Conservation (phyloP, 2,113 vertebrate genomes). For the Platichthys stellatus region DNA sequence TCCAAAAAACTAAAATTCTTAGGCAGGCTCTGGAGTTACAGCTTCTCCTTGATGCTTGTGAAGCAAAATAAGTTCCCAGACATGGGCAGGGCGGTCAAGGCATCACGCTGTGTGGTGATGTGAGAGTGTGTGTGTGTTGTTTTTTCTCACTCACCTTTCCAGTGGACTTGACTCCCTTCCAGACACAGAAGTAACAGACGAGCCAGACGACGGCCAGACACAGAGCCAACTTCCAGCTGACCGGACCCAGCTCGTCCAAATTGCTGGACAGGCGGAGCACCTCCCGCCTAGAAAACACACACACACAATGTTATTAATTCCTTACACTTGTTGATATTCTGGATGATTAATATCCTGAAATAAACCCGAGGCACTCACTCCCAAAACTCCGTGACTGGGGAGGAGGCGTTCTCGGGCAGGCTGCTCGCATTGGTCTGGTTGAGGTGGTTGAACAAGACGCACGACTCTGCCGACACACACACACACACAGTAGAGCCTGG, state of each 20-base stretch:
- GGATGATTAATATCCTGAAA: not conserved
- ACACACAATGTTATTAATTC: slow-evolving; percentile 23
- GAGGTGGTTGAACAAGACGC: slow-evolving; percentile 80
- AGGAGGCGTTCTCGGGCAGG: slow-evolving; percentile 81
- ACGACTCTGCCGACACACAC: slow-evolving; percentile 78
- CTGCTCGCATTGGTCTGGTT: slow-evolving; percentile 55
- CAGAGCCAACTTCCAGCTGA: slow-evolving; percentile 83
- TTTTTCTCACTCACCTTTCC: slow-evolving; percentile 78
- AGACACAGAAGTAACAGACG: slow-evolving; percentile 87
- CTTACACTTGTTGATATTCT: not conserved
- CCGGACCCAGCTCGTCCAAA: slow-evolving; percentile 85
- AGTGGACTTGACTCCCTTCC: slow-evolving; percentile 87
- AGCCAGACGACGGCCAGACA: slow-evolving; percentile 82
- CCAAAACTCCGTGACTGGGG: slow-evolving; percentile 92
- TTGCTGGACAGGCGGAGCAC: slow-evolving; percentile 85
- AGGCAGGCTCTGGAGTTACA: not conserved
- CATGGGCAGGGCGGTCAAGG: not conserved
- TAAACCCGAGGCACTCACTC: slow-evolving; percentile 84
- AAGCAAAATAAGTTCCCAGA: not conserved
- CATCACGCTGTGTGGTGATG: not conserved
- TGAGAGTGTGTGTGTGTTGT: not conserved
- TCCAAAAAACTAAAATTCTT: not conserved
- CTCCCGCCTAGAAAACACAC: slow-evolving; percentile 61
- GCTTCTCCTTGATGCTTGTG: not conserved
- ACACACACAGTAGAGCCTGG: not conserved